Conservation (phyloP, 2,888 invertebrate genomes). For the Bugulina stolonifera region DNA sequence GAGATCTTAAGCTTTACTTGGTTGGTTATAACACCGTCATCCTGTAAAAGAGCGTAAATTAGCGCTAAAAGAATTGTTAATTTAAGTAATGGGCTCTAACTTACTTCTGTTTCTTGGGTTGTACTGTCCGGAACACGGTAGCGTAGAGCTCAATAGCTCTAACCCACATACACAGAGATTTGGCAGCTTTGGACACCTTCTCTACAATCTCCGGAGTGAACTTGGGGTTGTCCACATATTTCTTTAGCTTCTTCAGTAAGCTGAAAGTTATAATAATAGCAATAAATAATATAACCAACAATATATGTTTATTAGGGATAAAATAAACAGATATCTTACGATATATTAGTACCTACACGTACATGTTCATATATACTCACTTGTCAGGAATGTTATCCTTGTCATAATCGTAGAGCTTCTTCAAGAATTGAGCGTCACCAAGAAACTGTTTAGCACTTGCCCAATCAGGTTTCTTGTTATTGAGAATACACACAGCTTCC, state of each 20-base stretch:
- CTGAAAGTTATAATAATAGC: background rate
- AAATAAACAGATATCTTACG: constrained; percentile 9
- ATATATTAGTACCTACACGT: too few relatives aligned
- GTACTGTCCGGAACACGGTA: constrained; percentile 76
- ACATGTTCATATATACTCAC: constrained; percentile 4
- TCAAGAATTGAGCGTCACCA: constrained; percentile 76
- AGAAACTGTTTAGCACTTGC: constrained; percentile 72
- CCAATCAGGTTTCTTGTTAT: constrained; percentile 65
- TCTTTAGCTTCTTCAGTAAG: constrained; percentile 68
- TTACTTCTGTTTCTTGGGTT: constrained; percentile 77
- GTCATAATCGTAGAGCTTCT: constrained; percentile 74
- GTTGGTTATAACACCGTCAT: too few relatives aligned
- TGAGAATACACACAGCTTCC: constrained; percentile 80
- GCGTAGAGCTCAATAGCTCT: constrained; percentile 83
- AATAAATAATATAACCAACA: background rate
- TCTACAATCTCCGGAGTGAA: constrained; percentile 78
- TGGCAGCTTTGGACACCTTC: constrained; percentile 74
- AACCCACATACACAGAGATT: constrained; percentile 87
- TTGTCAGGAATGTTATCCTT: constrained; percentile 78
- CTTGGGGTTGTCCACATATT: constrained; percentile 76
- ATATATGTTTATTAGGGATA: too few relatives aligned
- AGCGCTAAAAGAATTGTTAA: too few relatives aligned
- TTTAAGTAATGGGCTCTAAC: constrained; percentile 35
- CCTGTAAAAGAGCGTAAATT: too few relatives aligned
- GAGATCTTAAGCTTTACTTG: too few relatives aligned